These are phyloP conservation scores for Megaceryle maxima DNA, from an alignment of 2,113 vertebrate species.

Conservation along the genomic window DNA sequence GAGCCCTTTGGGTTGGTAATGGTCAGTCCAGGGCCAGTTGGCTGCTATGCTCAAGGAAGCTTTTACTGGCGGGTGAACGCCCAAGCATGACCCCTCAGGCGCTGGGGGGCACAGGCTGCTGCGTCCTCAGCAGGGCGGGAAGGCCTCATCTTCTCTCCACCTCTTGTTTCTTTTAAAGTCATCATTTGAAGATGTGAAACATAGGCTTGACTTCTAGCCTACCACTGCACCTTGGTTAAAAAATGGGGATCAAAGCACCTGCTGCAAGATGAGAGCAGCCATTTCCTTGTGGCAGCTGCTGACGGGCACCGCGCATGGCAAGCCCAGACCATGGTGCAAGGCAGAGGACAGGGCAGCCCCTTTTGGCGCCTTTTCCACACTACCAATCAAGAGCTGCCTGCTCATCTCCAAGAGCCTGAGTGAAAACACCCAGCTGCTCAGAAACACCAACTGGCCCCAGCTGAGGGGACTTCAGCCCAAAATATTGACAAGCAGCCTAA, in stretches of 20 bases:
- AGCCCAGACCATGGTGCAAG: accelerated
- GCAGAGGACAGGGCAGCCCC: accelerated
- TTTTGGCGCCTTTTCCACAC: accelerated
- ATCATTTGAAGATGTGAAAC: not conserved
- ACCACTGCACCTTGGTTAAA: accelerated
- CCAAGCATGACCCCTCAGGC: accelerated
- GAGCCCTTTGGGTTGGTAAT: not conserved
- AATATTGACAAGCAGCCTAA: accelerated
- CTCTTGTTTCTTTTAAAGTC: not conserved
- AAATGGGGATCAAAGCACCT: accelerated
- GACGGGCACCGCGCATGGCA: accelerated
- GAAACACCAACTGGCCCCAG: not conserved
- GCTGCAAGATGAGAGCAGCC: accelerated
- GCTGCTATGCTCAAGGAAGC: not conserved
- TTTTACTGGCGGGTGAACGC: accelerated
- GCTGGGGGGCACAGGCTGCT: accelerated
- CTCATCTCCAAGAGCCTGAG: accelerated
- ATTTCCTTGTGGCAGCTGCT: accelerated
- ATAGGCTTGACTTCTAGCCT: not conserved
- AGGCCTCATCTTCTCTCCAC: not conserved
- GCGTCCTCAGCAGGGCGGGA: accelerated
- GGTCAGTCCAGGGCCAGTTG: accelerated
- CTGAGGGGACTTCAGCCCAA: not conserved
- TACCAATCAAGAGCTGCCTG: accelerated
- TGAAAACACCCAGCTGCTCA: accelerated